Evolutionary conservation across 2,888 invertebrate species (phyloP), one percentile per base, ranked within the genome.

Genomic region (Iphiclides podalirius): DNA sequence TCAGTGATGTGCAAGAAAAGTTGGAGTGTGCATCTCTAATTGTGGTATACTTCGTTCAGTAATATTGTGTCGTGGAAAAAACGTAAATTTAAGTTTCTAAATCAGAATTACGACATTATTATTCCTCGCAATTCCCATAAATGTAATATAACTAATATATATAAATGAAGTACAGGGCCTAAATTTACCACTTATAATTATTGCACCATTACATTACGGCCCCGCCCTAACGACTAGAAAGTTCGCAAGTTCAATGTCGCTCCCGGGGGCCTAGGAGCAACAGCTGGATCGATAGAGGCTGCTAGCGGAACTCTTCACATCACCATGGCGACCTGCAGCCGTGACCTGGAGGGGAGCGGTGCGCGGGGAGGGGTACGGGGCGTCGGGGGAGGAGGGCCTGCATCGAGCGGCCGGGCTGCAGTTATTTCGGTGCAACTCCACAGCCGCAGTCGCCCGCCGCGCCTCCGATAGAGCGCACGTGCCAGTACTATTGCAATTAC

Each of bases 361-460:
- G 54, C 59, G 57, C 42, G 56, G 36, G 55, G 55, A 54, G 54
- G 15, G 15, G 51, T 44, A 49, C 36, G 41, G 52, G 61, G 50
- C 63, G 44, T 50, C 55, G 58, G 61, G 61, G 52, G 54, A 54
- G 64, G 54, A 64, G 63, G 59, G 35, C 67, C 68, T 85, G 86
- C 86, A 85, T 77, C 77, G 75, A 78, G 70, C 81, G 78, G 80
- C 85, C 84, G 69, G 86, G 83, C 73, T 86, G 84, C 85, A 83
- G 84, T 82, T 88, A 88, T 87, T 88, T 88, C 82, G 80, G 86
- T 88, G 88, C 87, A 88, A 75, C 79, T 72, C 66, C 53, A 66
- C 56, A 57, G 64, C 66, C 82, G 69, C 83, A 84, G 84, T 85
- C 79, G 77, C 61, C 70, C 67, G 67, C 66, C 75, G 83, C 80